phyloP scores from a whole-genome alignment of 2,797 vertebrate species.

The Pangasius krempfi region DNA sequence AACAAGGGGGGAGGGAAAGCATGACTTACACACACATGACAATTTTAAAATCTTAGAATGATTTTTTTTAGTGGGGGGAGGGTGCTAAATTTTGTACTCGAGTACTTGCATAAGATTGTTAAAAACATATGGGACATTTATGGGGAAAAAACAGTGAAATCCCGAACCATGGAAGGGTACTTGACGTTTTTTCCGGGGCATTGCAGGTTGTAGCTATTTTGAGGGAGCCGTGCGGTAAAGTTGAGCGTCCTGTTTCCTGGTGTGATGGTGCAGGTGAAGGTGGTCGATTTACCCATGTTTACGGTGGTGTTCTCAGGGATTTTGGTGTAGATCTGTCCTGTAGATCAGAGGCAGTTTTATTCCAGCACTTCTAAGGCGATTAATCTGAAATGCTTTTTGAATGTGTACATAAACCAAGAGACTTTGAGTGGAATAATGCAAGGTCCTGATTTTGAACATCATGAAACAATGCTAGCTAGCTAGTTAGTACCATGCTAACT shows the following conservation, averaged over 20 bases:
- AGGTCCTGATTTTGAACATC: not conserved
- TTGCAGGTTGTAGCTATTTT: constrained; percentile 21
- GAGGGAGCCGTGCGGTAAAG: constrained; percentile 47
- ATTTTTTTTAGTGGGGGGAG: no score
- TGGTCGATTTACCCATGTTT: constrained; percentile 38
- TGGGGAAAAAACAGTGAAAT: not conserved
- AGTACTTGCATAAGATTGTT: not conserved
- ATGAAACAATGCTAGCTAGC: not conserved
- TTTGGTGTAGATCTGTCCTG: constrained; percentile 15
- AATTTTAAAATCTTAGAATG: not conserved
- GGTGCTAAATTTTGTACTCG: not conserved
- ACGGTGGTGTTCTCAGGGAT: constrained; percentile 52
- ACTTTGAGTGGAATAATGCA: not conserved
- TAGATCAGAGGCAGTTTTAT: not conserved
- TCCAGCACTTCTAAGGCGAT: not conserved
- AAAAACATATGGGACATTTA: not conserved
- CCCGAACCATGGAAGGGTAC: constrained; percentile 37
- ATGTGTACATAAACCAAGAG: not conserved
- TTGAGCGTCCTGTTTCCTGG: fast-evolving
- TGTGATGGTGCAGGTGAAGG: constrained; percentile 48
- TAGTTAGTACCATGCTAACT: not conserved
- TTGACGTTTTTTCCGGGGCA: constrained; percentile 42
- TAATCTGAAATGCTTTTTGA: no score
- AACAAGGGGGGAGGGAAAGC: not conserved
- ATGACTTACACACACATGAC: not conserved